Percentiles rank a stretch among this genome's conserved stretches.
Evolutionary conservation across 1,140 invertebrate species (phyloP).

Genomic region (Euura saliciscinereae): DNA sequence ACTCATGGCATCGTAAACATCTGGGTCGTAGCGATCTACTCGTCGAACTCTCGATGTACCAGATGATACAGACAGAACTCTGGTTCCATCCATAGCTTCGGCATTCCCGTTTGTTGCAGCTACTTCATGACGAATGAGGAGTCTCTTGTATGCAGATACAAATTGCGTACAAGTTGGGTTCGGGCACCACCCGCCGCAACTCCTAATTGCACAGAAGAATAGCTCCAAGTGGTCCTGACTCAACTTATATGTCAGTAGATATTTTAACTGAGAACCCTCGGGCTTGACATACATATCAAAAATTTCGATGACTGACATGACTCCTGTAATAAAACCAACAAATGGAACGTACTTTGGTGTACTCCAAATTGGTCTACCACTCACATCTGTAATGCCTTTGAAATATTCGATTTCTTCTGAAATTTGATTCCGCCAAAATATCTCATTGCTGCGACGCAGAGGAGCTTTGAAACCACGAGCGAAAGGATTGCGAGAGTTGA

Average conservation of each 20-base stretch:
- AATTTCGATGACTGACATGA: conserved; percentile 3
- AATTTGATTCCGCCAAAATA: not conserved
- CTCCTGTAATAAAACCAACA: not conserved
- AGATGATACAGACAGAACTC: not conserved
- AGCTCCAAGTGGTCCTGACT: no score
- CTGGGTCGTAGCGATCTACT: conserved; percentile 10
- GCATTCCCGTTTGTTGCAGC: conserved; percentile 2
- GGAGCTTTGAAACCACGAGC: conserved; percentile 30
- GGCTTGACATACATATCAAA: not conserved
- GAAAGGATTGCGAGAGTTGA: conserved; percentile 20
- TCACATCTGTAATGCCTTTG: conserved; percentile 2
- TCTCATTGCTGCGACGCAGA: conserved; percentile 20
- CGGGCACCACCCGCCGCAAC: no score
- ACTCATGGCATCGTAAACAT: conserved; percentile 7
- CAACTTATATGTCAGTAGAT: conserved; percentile 25
- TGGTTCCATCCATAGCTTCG: not conserved
- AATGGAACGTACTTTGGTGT: conserved; percentile 2
- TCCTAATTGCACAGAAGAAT: no score
- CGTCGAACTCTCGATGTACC: not conserved
- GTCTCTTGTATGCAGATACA: conserved; percentile 14
- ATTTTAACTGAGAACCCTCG: conserved; percentile 3
- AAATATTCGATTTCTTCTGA: not conserved
- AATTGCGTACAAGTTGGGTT: conserved; percentile 21
- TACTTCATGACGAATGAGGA: conserved; percentile 20
- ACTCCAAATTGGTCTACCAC: not conserved